A percentile compares a stretch with the other conserved stretches of the same genome.
Conservation (phyloP, 2,113 vertebrate species). For the Trematocara marginatum region DNA sequence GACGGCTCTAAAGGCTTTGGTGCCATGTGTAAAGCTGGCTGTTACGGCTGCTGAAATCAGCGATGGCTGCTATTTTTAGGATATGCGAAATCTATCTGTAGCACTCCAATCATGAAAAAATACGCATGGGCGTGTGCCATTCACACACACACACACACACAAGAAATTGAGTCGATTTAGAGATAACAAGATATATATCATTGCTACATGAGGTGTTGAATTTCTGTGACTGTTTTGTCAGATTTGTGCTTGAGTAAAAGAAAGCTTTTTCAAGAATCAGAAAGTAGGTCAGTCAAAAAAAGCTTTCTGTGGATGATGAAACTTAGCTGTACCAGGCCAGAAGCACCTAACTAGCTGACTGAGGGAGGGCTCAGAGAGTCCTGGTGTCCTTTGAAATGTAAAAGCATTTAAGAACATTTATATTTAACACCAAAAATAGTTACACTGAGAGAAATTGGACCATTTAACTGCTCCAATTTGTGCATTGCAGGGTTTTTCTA, state of each 20-base stretch:
- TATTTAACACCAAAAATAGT: background rate
- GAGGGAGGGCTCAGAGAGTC: background rate
- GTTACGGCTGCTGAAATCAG: conserved; percentile 32
- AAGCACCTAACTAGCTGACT: background rate
- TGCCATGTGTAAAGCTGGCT: conserved; percentile 20
- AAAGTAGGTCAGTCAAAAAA: background rate
- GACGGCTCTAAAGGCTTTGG: conserved; percentile 18
- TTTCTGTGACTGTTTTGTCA: background rate
- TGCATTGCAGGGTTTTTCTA: background rate
- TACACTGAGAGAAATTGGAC: background rate
- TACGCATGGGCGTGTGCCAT: background rate
- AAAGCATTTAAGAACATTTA: background rate
- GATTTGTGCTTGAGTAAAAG: background rate
- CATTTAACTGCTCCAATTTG: background rate
- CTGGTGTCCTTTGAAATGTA: background rate
- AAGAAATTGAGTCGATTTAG: background rate
- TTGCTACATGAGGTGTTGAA: background rate
- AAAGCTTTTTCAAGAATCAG: background rate
- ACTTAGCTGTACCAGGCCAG: background rate
- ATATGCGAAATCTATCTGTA: conserved; percentile 7
- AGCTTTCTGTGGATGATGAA: background rate
- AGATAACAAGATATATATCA: background rate
- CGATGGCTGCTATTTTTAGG: conserved; percentile 45
- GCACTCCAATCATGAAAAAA: conserved; percentile 16
- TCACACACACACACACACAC: background rate